Evolutionary conservation across 2,888 invertebrate species (phyloP), one percentile per base, ranked within the genome.

Genomic region (Teinopalpus imperialis): DNA sequence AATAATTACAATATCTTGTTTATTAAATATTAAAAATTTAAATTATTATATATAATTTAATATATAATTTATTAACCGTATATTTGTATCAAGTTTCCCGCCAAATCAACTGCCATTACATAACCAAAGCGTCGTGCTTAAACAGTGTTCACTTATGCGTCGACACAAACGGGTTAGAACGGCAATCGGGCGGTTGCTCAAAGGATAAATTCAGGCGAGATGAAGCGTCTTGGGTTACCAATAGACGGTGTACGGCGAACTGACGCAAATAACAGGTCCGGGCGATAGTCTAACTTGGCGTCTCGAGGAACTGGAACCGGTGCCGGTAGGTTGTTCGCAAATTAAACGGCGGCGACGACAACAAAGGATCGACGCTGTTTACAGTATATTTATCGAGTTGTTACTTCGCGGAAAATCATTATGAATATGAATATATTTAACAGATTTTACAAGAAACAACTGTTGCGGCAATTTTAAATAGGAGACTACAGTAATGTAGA

Each of bases 171-270:
- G 48, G 61, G 59, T 56, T 58, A 61, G 61, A 55, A 55, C 59
- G 51, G 54, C 63, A 51, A 60, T 57, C 52, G 26, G 48, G 52
- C 53, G 59, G 52, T 54, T 39, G 42, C 32, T 51, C 51, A 57
- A 62, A 66, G 69, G 65, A 66, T 67, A 70, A 77, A 70, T 74
- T 78, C 65, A 72, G 64, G 63, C 58, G 51, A 74, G 70, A 72
- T 69, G 61, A 69, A 66, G 64, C 68, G 66, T 66, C 57, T 70
- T 57, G 54, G 64, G 65, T 74, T 72, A 69, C 66, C 66, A 63
- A 64, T 64, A 62, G 64, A 63, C 58, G 56, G 63, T 59, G 51
- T 48, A 48, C 49, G 57, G 51, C 55, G 56, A 56, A 51, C 48
- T 52, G 56, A 61, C 61, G 60, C 58, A 63, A 67, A 71, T 75